Base-by-base conservation (phyloP, 1,140 invertebrate species). In the Lepidurus couesii region DNA sequence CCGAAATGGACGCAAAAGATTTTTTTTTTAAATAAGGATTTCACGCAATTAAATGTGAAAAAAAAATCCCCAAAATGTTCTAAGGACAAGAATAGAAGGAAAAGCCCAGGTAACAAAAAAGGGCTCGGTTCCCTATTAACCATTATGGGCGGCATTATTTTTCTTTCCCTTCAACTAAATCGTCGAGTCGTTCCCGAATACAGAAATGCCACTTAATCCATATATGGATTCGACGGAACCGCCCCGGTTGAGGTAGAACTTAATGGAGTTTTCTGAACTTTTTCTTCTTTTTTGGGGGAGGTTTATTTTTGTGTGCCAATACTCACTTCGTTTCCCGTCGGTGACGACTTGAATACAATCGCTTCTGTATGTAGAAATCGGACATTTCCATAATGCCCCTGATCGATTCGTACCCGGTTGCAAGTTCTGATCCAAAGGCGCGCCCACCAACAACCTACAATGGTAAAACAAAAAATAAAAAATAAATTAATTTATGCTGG, bases 391-490 rank as follows among this genome's bases (percentile, higher is more conserved):
- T 10, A 98, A 86, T 0, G 94, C 95, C 42, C 96, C 96, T 0
- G 95, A 95, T 80, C 86, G 88, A 78, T 90, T 93, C 10, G 95
- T 96, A 44, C 88, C 87, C 4, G 94, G 93, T 85, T 97, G 93
- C 76, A 89, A 84, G 85, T 96, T 96, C 82, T 95, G 88, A 79
- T 91, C 95, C 81, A 93, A 85, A 5, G 96, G 96, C 45, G 96
- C 96, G 43, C 96, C 96, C 1, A 98, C 93, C 77, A 98, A 86
- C 80, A 98, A 87, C 90, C 96, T 98, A 86, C 10, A 24, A n/a
- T 34, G 34, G 34, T 34, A 2, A 73, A 2, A 73, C 16, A 73
- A 3, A 24, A 5, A 6, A 73, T n/a, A 24, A 73, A 73, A 24
- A 34, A 34, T 75, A 75, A 75, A 24, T 42, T 24, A 7, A 34